Conservation (phyloP, 2,797 vertebrate species). For the Capromys pilorides region DNA sequence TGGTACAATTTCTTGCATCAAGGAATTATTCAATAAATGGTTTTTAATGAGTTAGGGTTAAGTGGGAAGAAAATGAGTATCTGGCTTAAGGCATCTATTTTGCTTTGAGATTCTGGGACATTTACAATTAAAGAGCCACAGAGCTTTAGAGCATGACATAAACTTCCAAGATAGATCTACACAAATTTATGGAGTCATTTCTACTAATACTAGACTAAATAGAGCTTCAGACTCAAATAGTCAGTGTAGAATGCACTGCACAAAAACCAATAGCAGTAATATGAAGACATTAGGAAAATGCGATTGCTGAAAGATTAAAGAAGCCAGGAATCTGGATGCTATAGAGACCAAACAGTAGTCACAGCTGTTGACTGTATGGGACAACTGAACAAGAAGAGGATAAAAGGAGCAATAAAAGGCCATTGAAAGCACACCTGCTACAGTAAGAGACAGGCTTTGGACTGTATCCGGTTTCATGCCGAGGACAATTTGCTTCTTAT, state of each 20-base stretch:
- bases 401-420: conserved; percentile 76
- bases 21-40: conserved; percentile 32
- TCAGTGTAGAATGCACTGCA: not conserved
- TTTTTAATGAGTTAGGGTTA: conserved; percentile 1
- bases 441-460: conserved; percentile 56
- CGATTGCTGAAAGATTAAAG: conserved; percentile 68
- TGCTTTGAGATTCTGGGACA: conserved; percentile 3
- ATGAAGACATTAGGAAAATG: conserved; percentile 71
- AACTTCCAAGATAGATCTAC: not conserved
- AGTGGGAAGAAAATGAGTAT: not conserved
- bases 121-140: not conserved
- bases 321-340: conserved; percentile 70
- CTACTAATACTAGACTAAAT: conserved; percentile 39
- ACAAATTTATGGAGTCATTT: conserved; percentile 42
- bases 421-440: conserved; percentile 78
- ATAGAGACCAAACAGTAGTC: conserved; percentile 45
- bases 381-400: conserved; percentile 61
- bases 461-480: conserved; percentile 42
- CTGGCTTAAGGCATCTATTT: not conserved
- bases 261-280: not conserved
- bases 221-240: conserved; percentile 37
- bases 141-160: not conserved
- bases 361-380: conserved; percentile 76
- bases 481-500: conserved; percentile 66
- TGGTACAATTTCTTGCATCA: not conserved